These are phyloP conservation scores for Habropoda laboriosa DNA, from an alignment of 1,140 invertebrate genomes.

Conservation along the genomic window DNA sequence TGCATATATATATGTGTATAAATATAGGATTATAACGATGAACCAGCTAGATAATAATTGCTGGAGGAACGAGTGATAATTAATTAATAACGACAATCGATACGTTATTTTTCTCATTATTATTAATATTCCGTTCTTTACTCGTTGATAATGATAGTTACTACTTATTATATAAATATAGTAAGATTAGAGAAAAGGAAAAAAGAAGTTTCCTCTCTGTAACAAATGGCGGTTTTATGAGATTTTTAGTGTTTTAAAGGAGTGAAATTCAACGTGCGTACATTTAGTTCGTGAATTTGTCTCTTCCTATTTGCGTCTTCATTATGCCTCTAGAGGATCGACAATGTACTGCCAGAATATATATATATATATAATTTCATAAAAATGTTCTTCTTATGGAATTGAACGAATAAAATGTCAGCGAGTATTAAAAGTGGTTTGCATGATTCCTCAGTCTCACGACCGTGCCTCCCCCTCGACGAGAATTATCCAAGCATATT, in stretches of 20 bases:
- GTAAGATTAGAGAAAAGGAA: background rate
- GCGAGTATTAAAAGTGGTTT: slow-evolving; percentile 39
- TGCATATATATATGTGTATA: slow-evolving; percentile 21
- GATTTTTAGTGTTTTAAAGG: background rate
- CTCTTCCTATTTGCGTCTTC: background rate
- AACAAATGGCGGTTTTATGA: background rate
- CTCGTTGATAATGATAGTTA: slow-evolving; percentile 43
- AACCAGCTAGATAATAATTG: slow-evolving; percentile 24
- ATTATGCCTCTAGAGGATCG: background rate
- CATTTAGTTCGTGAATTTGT: background rate
- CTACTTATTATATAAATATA: background rate
- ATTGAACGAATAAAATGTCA: slow-evolving; percentile 52
- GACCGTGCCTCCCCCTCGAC: background rate
- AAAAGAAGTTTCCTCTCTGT: background rate
- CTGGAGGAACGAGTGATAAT: slow-evolving; percentile 42
- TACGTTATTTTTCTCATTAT: slow-evolving; percentile 14
- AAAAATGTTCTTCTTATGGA: slow-evolving; percentile 37
- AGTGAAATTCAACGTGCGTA: background rate
- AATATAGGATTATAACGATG: slow-evolving; percentile 29
- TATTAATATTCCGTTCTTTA: slow-evolving; percentile 24
- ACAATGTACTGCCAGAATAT: slow-evolving; percentile 34
- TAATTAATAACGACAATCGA: slow-evolving; percentile 31
- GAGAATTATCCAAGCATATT: background rate
- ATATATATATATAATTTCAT: slow-evolving; percentile 42
- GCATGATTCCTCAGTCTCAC: background rate